Conservation (phyloP, 2,113 vertebrate genomes). For the Blennius ocellaris region DNA sequence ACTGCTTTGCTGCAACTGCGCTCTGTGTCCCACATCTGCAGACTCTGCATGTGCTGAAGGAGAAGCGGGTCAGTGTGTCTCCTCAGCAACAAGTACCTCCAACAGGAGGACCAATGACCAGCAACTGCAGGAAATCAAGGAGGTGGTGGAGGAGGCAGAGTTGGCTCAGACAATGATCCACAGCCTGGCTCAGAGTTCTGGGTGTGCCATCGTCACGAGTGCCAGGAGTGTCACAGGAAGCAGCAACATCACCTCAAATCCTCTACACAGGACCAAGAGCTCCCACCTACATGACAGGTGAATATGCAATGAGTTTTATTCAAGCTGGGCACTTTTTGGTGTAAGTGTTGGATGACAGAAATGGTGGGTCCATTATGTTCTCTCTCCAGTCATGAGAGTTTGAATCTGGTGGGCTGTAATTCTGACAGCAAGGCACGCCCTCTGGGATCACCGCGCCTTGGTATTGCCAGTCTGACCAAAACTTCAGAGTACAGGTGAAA, state of each 20-base stretch:
- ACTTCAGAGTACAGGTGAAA: constrained; percentile 90
- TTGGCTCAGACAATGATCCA: constrained; percentile 82
- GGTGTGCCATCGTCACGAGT: constrained; percentile 79
- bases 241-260: constrained; percentile 72
- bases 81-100: constrained; percentile 70
- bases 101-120: constrained; percentile 81
- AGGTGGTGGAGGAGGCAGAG: constrained; percentile 86
- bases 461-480: constrained; percentile 94
- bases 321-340: not conserved
- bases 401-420: constrained; percentile 45
- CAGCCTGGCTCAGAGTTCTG: constrained; percentile 81
- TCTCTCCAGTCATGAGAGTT: constrained; percentile 60
- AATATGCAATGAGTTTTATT: constrained; percentile 8
- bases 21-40: constrained; percentile 5
- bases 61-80: constrained; percentile 11
- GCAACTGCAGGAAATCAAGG: constrained; percentile 84
- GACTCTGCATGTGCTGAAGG: constrained; percentile 30
- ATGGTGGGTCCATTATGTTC: not conserved
- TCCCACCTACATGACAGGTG: constrained; percentile 88
- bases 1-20: not conserved
- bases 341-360: not conserved
- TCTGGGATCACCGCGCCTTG: constrained; percentile 93
- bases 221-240: constrained; percentile 88
- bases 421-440: constrained; percentile 87
- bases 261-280: constrained; percentile 84